Base-by-base conservation (phyloP, 2,888 invertebrate genomes). In the Rotaria sp. region DNA sequence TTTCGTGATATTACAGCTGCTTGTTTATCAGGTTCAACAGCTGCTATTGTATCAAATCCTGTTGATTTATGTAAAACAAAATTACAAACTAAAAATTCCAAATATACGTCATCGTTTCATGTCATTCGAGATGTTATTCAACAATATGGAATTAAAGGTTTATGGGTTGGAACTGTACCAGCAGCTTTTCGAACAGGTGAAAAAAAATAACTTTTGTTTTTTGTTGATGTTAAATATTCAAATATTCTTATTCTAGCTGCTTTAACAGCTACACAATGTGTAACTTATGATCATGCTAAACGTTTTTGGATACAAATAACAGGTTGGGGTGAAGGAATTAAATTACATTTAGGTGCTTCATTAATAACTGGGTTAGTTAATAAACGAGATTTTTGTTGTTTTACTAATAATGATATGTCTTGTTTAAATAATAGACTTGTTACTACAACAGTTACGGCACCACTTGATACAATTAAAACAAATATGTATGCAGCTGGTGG, bases 271-370 rank as follows among this genome's bases (percentile, higher is more conserved):
- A n/a, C 80, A n/a, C 80, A 80, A 45, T 80, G 80, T 45, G 80
- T 80, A 13, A 80, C 80, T 21, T 80, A 80, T 45, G 80, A 80
- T 80, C 80, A 80, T 45, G 80, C 80, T n/a, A 80, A 80, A 80
- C 41, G 80, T 4, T 45, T 80, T 26, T 80, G 80, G 80, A 45
- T 2, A 8, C 2, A 45, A 11, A 13, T 80, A 26, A 80, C 80
- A 13, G 80, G 80, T 26, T 80, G 80, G 80, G 10, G n/a, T 26
- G 80, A 80, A 41, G 80, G 80, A 35, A 45, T 80, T 15, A 80
- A 45, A 26, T n/a, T 80, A 45, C 80, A 80, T 80, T 45, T 80
- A n/a, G 80, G 80, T 45, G 80, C 80, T 38, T 45, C 80, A n/a
- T 41, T 80, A 21, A 80, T 45, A 13, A 80, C 80, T 45, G 80